Evolutionary conservation across 2,113 vertebrate species (phyloP), one percentile per base, ranked within the genome.

Genomic region (Alethe diademata): DNA sequence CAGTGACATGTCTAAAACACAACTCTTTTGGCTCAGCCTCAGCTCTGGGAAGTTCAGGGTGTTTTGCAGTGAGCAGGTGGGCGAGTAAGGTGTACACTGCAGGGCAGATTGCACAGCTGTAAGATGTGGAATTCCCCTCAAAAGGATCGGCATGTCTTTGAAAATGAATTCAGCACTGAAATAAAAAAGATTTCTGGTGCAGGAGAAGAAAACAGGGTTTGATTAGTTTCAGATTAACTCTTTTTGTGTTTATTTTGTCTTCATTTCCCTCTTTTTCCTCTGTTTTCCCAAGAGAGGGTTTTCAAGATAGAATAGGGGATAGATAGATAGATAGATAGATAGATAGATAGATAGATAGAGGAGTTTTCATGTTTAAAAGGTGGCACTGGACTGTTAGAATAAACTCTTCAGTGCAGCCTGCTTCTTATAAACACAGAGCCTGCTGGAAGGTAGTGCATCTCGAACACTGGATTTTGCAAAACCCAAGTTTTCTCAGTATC

Each of bases 71-170:
- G 78, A 96, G 95, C 98, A 98, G 98, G 98, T 98, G 98, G 93
- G 95, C 2, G 62, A 96, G 88, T 26, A 36, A 91, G 90, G 92
- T 5, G 10, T 85, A 40, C 95, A 98, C 98, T 98, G 97, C 97
- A 97, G 97, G 97, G 98, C 98, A 98, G 97, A 97, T 95, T 58
- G 79, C 66, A 95, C 98, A 98, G 98, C 97, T 98, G 98, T 89
- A 96, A 97, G 97, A 81, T 90, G 96, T 58, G 98, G 99, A 99
- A 99, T 98, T 99, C 98, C 98, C 98, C 98, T 97, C 83, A 33
- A 85, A 97, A 97, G 97, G 95, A 96, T 97, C 96, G 96, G 98
- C 98, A 48, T 14, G 64, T 87, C 97, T 98, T 98, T 98, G 98
- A 97, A 98, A 97, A 93, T 40, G 3, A 86, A 91, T 78, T 97